Conservation (phyloP, 2,888 invertebrate species). For the Agrochola lychnidis region DNA sequence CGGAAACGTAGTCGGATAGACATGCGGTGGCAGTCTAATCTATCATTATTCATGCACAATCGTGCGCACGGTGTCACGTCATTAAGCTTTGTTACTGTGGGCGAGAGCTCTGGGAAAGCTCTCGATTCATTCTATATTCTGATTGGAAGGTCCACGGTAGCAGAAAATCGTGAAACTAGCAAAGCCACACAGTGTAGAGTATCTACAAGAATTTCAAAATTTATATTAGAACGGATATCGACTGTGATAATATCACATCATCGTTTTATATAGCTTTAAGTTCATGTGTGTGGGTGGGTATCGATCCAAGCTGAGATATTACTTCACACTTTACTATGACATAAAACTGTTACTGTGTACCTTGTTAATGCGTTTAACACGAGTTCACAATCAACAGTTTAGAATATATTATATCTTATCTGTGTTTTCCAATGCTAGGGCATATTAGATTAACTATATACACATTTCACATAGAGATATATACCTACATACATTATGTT, state of each 20-base stretch:
- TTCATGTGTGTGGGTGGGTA: not conserved
- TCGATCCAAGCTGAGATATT: constrained; percentile 15
- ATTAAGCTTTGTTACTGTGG: constrained; percentile 24
- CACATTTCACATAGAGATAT: not conserved
- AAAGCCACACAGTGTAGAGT: not conserved
- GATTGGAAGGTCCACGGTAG: constrained; percentile 9
- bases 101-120: not conserved
- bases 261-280: constrained; percentile 5
- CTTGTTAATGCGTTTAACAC: constrained; percentile 32
- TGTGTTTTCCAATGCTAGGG: constrained; percentile 1
- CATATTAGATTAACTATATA: constrained; percentile 11
- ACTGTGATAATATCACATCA: constrained; percentile 16
- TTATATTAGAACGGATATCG: constrained; percentile 14
- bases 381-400: constrained; percentile 40
- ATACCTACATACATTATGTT: not conserved
- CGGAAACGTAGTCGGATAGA: not conserved
- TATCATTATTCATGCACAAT: constrained; percentile 28
- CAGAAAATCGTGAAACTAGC: not conserved
- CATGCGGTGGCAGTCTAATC: constrained; percentile 29
- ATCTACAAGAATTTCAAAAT: constrained; percentile 1
- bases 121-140: constrained; percentile 18
- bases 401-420: constrained; percentile 11
- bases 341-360: constrained; percentile 34
- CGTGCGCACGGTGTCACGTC: constrained; percentile 14
- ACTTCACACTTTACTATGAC: constrained; percentile 17